These are phyloP conservation scores for Phoxinus phoxinus DNA, from an alignment of 2,113 vertebrate species.

Conservation along the genomic window DNA sequence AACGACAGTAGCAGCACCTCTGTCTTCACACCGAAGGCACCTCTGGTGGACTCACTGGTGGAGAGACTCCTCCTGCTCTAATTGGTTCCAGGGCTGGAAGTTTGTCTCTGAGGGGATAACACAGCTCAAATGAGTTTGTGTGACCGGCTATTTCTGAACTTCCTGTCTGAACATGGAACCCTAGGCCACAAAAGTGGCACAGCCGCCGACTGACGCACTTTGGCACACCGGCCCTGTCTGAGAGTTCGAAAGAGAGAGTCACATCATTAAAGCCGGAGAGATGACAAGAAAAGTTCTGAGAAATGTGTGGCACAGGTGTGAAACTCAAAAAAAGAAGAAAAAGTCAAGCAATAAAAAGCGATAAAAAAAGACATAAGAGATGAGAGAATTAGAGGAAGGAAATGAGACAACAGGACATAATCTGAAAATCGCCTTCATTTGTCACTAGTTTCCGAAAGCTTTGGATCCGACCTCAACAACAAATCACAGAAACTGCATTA, in stretches of 20 bases:
- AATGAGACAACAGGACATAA: background rate
- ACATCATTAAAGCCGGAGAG: conserved; percentile 38
- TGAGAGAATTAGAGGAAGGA: background rate
- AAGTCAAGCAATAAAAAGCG: no score
- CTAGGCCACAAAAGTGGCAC: conserved; percentile 13
- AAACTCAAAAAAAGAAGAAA: background rate
- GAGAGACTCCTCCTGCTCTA: conserved; percentile 36
- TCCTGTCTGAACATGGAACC: conserved; percentile 12
- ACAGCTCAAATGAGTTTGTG: conserved; percentile 28
- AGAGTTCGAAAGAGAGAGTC: background rate
- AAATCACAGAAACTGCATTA: conserved; percentile 51
- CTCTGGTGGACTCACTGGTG: conserved; percentile 25
- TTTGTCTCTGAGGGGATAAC: background rate
- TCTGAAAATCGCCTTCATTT: conserved; percentile 42
- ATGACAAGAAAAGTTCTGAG: background rate
- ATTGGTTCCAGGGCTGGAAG: conserved; percentile 44
- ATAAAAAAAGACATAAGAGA: background rate
- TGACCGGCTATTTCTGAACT: conserved; percentile 17
- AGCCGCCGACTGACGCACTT: background rate
- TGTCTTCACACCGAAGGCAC: conserved; percentile 5
- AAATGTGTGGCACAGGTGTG: conserved; percentile 4
- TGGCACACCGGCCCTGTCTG: background rate
- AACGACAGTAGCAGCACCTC: conserved; percentile 35
- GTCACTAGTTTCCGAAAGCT: conserved; percentile 29
- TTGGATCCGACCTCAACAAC: conserved; percentile 33